These are phyloP conservation scores for Acleris literana DNA, from an alignment of 2,888 invertebrate species.

Conservation along the genomic window DNA sequence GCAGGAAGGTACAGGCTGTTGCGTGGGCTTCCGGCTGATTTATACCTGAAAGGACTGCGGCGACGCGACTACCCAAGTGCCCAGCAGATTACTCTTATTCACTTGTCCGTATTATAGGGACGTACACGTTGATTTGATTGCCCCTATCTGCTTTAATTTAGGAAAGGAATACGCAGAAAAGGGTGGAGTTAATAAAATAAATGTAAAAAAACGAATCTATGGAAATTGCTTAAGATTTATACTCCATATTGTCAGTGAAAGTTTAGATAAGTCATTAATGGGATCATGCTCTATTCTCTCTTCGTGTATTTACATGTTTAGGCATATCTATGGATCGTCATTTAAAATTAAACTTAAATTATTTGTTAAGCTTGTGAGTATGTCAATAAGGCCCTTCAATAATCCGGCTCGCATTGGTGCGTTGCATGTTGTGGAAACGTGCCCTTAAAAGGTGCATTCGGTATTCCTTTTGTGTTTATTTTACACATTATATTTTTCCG, in stretches of 20 bases:
- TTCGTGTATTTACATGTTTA: too few relatives aligned
- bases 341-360: too few relatives aligned
- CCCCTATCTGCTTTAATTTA: neutral
- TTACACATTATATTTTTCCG: conserved; percentile 57
- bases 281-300: too few relatives aligned
- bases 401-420: conserved; percentile 3
- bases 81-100: conserved; percentile 59
- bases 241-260: too few relatives aligned
- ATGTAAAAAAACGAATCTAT: too few relatives aligned
- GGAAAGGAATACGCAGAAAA: too few relatives aligned
- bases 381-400: too few relatives aligned
- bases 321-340: too few relatives aligned
- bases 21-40: conserved; percentile 54
- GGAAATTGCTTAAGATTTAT: too few relatives aligned
- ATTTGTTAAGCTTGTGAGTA: too few relatives aligned
- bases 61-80: conserved; percentile 46
- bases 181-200: too few relatives aligned
- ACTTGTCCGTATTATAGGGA: conserved; percentile 45
- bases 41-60: conserved; percentile 51
- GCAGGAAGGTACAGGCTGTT: conserved; percentile 35
- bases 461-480: conserved; percentile 58
- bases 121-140: conserved; percentile 44
- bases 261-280: too few relatives aligned
- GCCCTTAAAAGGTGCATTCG: conserved; percentile 45
- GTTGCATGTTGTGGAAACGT: conserved; percentile 40